Evolutionary conservation across 2,113 vertebrate genomes (phyloP), one percentile per base, ranked within the genome.

Genomic region (Burhinus oedicnemus): DNA sequence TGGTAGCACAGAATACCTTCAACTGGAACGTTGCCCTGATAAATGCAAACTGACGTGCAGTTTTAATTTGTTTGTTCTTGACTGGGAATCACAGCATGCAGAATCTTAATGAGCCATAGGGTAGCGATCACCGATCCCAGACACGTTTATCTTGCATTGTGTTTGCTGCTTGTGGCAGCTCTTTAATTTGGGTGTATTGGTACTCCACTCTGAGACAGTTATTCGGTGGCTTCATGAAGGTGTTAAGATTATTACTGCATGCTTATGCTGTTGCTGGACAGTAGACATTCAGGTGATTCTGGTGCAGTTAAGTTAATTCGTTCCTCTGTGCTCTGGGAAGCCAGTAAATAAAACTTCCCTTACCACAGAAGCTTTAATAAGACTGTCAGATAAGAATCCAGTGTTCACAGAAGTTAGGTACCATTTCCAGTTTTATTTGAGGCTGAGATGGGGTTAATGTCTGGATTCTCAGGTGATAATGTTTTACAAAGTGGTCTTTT

Each of bases 1-100:
- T 26, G 61, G 62, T 60, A 68, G 68, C 40, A 13, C 54, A 54
- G 64, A 81, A 52, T 15, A 76, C 79, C 91, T 84, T 95, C 77
- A 64, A 6, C 45, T 49, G 65, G 47, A 52, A 74, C 74, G 60
- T 65, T 38, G 21, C 69, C 61, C 87, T 71, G 88, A 94, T 87
- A 97, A 96, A 95, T 96, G 89, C 72, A 95, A 96, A 83, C 60
- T 94, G 96, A 97, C 70, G 29, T 8, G 14, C 60, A 64, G 14
- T 94, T 93, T 83, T 87, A 89, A 94, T 92, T 97, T 89, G 51
- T 85, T 94, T 93, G 89, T 80, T 95, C 91, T 84, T 72, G 85
- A 92, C 91, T 87, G 71, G 93, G 64, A 57, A 42, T 71, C 83
- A 42, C 93, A 65, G 83, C 32, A 20, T 71, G 89, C 40, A 32